Conservation (phyloP, 2,797 vertebrate species). For the Vireo griseus region DNA sequence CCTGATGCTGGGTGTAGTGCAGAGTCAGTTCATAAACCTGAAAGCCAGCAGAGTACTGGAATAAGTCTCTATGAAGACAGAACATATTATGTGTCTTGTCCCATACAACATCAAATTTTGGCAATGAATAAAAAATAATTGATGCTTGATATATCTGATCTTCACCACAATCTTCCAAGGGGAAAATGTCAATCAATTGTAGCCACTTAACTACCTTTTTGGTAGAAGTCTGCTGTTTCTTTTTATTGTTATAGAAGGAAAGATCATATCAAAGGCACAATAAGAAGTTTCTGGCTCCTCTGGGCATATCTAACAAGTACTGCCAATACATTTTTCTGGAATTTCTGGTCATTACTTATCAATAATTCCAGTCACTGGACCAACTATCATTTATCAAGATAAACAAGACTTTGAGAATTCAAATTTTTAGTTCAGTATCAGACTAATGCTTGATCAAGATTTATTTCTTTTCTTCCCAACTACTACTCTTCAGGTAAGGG, state of each 20-base stretch:
- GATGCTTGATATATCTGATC: not conserved
- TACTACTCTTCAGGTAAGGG: not conserved
- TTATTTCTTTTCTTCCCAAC: not conserved
- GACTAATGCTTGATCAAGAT: not conserved
- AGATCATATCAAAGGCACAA: not conserved
- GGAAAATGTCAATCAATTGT: not conserved
- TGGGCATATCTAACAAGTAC: not conserved
- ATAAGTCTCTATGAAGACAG: not conserved
- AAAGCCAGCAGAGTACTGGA: not conserved
- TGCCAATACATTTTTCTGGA: not conserved
- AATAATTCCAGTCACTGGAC: not conserved
- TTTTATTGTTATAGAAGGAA: not conserved
- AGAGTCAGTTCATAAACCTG: constrained; percentile 95
- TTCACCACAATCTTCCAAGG: not conserved
- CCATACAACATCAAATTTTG: not conserved
- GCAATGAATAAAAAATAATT: not conserved
- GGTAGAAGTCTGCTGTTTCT: not conserved
- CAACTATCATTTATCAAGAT: not conserved
- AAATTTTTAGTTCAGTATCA: not conserved
- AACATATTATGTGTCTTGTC: not conserved
- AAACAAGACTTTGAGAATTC: not conserved
- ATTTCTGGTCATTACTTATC: not conserved
- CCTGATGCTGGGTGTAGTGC: constrained; percentile 92
- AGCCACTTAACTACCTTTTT: not conserved
- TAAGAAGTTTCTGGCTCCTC: not conserved